Conservation (phyloP, 2,888 invertebrate species). For the Tachystola acroxantha region DNA sequence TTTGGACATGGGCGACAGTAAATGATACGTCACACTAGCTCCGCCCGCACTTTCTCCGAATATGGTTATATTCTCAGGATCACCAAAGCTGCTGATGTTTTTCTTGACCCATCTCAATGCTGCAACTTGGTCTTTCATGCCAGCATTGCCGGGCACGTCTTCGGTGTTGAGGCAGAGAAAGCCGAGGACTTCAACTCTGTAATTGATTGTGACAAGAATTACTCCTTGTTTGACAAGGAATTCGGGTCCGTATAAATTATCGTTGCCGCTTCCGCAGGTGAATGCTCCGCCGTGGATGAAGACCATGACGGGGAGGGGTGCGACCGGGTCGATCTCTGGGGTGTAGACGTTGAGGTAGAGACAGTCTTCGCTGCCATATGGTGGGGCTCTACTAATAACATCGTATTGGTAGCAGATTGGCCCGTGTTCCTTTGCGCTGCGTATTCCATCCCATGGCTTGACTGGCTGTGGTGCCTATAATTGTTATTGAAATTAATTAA, state of each 20-base stretch:
- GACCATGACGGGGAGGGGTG: constrained; percentile 39
- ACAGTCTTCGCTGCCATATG: constrained; percentile 42
- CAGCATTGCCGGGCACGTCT: constrained; percentile 40
- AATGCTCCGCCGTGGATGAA: constrained; percentile 38
- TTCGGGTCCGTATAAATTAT: constrained; percentile 29
- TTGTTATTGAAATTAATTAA: too few species aligned
- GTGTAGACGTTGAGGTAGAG: constrained; percentile 47
- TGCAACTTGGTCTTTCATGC: constrained; percentile 42
- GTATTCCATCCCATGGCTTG: constrained; percentile 35
- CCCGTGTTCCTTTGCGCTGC: constrained; percentile 33
- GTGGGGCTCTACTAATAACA: constrained; percentile 9
- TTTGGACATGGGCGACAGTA: constrained; percentile 47
- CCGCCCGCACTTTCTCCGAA: constrained; percentile 49
- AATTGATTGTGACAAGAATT: constrained; percentile 36
- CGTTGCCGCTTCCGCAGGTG: constrained; percentile 29
- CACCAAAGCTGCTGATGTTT: constrained; percentile 40
- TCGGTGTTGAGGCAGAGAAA: constrained; percentile 34
- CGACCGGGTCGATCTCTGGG: constrained; percentile 24
- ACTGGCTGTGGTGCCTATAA: constrained; percentile 37
- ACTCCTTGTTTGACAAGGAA: constrained; percentile 32
- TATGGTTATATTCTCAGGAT: constrained; percentile 39
- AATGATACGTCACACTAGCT: constrained; percentile 30
- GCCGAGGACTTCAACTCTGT: constrained; percentile 34
- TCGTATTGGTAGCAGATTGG: constrained; percentile 27
- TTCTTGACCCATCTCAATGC: constrained; percentile 39